Evolutionary conservation across 2,888 invertebrate species (phyloP).

Genomic region (Megalurothrips usitatus): DNA sequence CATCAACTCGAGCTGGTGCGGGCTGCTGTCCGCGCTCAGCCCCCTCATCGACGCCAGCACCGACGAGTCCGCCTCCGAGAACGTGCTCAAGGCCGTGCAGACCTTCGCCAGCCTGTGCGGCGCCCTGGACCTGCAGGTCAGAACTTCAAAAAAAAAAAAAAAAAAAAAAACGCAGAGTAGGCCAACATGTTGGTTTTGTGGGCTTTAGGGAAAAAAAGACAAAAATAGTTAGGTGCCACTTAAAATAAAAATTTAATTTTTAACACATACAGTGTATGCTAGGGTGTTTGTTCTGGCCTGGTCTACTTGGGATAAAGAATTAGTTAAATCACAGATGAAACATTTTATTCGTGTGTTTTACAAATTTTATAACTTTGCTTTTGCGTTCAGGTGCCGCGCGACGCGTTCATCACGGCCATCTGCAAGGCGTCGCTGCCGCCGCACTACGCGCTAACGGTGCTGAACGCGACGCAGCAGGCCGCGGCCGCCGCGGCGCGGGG

Average conservation of each 20-base stretch:
- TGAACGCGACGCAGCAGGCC: slow-evolving; percentile 53
- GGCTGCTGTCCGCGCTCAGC: slow-evolving; percentile 83
- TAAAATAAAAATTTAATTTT: too few relatives aligned
- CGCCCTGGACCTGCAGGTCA: slow-evolving; percentile 54
- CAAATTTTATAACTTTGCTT: slow-evolving; percentile 43
- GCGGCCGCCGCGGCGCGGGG: not conserved
- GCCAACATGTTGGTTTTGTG: not conserved
- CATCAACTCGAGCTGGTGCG: slow-evolving; percentile 93
- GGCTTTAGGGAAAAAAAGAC: too few relatives aligned
- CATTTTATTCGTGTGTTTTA: slow-evolving; percentile 41
- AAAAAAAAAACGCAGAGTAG: too few relatives aligned
- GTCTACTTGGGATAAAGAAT: too few relatives aligned
- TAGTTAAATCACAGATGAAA: not conserved
- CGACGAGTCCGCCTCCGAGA: slow-evolving; percentile 88
- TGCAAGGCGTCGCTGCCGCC: slow-evolving; percentile 96
- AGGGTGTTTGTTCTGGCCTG: not conserved
- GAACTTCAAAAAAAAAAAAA: too few relatives aligned
- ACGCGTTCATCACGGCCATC: slow-evolving; percentile 90
- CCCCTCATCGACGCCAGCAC: slow-evolving; percentile 90
- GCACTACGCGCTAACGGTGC: slow-evolving; percentile 86
- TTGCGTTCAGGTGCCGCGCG: slow-evolving; percentile 62
- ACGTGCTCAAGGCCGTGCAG: slow-evolving; percentile 86
- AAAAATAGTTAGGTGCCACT: too few relatives aligned
- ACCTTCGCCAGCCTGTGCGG: slow-evolving; percentile 87
- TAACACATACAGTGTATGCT: not conserved